phyloP scores from a whole-genome alignment of 2,888 invertebrate species.

The Tachystola acroxantha region DNA sequence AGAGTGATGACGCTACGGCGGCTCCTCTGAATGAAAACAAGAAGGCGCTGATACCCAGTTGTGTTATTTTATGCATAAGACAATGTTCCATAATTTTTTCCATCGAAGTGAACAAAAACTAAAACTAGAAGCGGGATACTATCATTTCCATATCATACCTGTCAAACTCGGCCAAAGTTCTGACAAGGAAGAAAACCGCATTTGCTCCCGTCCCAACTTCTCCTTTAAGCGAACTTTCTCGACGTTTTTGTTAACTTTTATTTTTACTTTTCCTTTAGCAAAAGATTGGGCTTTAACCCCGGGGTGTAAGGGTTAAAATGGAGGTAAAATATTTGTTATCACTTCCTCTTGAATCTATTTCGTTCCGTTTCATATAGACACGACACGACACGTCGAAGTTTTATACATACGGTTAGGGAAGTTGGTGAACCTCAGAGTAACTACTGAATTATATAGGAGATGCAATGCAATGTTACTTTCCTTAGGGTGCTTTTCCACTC shows the following conservation, averaged over 20 bases:
- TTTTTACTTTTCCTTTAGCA: not conserved
- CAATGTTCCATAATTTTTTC: not conserved
- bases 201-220: not conserved
- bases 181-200: slow-evolving; percentile 1
- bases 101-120: not conserved
- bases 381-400: not conserved
- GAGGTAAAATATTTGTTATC: not conserved
- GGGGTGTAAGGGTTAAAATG: not conserved
- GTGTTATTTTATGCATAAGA: too few species aligned
- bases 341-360: slow-evolving; percentile 1
- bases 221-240: not conserved
- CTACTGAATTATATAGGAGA: too few species aligned
- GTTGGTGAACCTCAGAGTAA: not conserved
- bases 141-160: slow-evolving; percentile 8
- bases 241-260: not conserved
- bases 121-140: slow-evolving; percentile 1
- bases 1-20: too few species aligned
- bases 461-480: too few species aligned
- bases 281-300: not conserved
- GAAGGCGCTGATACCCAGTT: too few species aligned
- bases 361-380: slow-evolving; percentile 1
- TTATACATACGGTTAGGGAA: slow-evolving; percentile 1
- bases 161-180: slow-evolving; percentile 2
- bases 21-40: too few species aligned
- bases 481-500: too few species aligned